Base-by-base conservation (phyloP, 2,888 invertebrate genomes). In the Eupithecia insigniata region DNA sequence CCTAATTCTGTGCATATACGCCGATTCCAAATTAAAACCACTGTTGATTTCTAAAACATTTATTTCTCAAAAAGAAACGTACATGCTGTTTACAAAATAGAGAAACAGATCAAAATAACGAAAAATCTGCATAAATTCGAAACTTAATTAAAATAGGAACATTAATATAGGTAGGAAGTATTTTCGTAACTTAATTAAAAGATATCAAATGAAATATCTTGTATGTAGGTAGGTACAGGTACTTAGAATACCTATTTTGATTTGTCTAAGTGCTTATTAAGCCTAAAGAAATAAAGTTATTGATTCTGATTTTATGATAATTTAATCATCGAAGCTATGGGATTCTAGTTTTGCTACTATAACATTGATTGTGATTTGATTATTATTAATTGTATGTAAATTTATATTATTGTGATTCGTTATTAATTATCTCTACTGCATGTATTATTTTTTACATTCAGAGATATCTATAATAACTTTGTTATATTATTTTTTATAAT, bases 71-170 rank as follows among this genome's bases (percentile, higher is more conserved):
- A 22, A 39, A 26, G 10, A 16, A 58, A 65, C 60, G 30, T 32
- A 62, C 43, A 66, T 64, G 39, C 65, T 66, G 32, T 32, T 67
- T 61, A 61, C n/a, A 34, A 69, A 60, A 72, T 43, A 60, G 4
- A 51, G 8, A 51, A 22, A 22, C 34, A 70, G 36, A 67, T 28
- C 5, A 71, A 70, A 60, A 60, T 60, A 72, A 66, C 26, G 8
- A 58, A 71, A 55, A 69, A 60, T 65, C 10, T 16, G 34, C 60
- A 61, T 71, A 71, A 74, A 74, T 71, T 71, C 69, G 73, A 69
- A 66, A 58, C 66, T 43, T 61, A 46, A 74, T 68, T 67, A 71
- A 58, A 51, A 51, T 51, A 51, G 46, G 46, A 51, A 51, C 46
- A 51, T 43, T 43, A n/a, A 8, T 18, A 22, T 10, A 46, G 46